Percentiles rank a stretch among this genome's conserved stretches.
Conservation (phyloP, 2,113 vertebrate genomes). For the Gavialis gangeticus region DNA sequence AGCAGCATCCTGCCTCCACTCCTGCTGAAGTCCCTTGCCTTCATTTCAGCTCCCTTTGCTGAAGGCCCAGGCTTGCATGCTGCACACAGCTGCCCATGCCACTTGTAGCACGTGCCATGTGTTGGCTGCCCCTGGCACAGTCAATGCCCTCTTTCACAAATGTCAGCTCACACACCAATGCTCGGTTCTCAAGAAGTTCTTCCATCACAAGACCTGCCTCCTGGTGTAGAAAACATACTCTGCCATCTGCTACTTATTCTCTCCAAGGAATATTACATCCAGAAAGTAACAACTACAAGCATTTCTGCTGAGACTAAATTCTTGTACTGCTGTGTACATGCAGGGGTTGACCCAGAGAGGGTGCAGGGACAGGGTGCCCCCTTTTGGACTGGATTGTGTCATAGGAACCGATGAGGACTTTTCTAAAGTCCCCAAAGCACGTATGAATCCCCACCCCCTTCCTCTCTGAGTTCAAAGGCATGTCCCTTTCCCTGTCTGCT, state of each 20-base stretch:
- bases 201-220: background rate
- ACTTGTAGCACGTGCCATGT: too few species aligned
- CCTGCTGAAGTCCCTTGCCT: too few species aligned
- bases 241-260: background rate
- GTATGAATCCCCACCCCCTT: too few species aligned
- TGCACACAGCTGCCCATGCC: background rate
- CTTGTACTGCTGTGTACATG: background rate
- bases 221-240: background rate
- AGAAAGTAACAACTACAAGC: background rate
- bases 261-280: background rate
- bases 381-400: too few species aligned
- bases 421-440: too few species aligned
- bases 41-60: background rate
- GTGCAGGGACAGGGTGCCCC: too few species aligned
- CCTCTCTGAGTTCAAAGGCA: too few species aligned
- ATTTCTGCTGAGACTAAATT: background rate
- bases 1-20: too few species aligned
- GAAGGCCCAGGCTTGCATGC: rapidly evolving
- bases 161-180: rapidly evolving
- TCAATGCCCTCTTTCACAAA: background rate
- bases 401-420: too few species aligned
- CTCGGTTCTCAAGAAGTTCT: background rate
- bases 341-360: too few species aligned
- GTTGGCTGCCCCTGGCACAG: background rate
- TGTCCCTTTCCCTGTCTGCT: too few species aligned